Conservation (phyloP, 2,797 vertebrate species). For the Chrysocyon brachyurus region DNA sequence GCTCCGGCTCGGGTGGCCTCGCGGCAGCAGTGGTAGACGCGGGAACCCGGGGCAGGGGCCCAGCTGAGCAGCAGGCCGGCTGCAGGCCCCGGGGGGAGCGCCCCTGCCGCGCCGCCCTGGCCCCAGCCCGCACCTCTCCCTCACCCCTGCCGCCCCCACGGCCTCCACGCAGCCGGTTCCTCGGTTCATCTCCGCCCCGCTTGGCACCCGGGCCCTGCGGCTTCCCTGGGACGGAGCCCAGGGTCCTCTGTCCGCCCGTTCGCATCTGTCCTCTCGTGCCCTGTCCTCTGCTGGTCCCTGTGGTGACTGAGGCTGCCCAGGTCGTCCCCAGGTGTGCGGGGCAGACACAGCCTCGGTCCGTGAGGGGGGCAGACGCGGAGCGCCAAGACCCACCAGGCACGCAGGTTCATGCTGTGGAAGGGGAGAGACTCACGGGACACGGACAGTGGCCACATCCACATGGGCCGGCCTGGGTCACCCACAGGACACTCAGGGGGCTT, state of each 20-base stretch:
- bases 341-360: not conserved
- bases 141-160: fast-evolving
- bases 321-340: not conserved
- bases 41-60: not conserved
- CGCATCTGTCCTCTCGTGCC: fast-evolving
- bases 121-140: too few relatives aligned
- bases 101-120: too few relatives aligned
- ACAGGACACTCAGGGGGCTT: fast-evolving
- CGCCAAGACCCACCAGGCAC: fast-evolving
- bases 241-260: not conserved
- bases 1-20: fast-evolving
- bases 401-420: fast-evolving
- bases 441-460: fast-evolving
- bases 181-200: fast-evolving
- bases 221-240: fast-evolving
- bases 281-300: not conserved
- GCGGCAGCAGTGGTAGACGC: too few relatives aligned
- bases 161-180: fast-evolving
- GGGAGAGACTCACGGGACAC: fast-evolving
- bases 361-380: fast-evolving
- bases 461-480: fast-evolving
- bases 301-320: fast-evolving
- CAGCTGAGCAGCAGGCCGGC: too few relatives aligned
- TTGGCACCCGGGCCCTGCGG: fast-evolving
- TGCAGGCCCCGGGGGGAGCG: too few relatives aligned